Evolutionary conservation across 1,140 invertebrate species (phyloP), one percentile per base, ranked within the genome.

Genomic region (Streblospio benedicti): DNA sequence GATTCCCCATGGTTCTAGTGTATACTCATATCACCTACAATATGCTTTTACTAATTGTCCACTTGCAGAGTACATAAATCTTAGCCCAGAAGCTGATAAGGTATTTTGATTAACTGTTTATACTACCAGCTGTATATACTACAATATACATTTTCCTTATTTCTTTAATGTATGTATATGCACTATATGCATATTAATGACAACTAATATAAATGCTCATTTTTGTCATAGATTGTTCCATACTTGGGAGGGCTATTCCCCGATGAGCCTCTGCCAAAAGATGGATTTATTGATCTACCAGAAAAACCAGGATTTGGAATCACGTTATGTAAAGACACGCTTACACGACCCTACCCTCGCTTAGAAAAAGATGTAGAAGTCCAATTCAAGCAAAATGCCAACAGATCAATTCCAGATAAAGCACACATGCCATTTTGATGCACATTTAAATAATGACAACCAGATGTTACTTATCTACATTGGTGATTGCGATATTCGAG

Each of bases 11-110:
- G 72, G 71, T 6, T 74, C 72, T 18, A 73, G 71, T 43, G 65
- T 74, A 0, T 74, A 73, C 59, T 74, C 72, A 0, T 74, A 74
- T 57, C 72, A 74, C 51, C 69, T 74, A 0, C 72, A 74, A 51
- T 72, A 71, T 50, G 72, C 71, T 16, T 74, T 71, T 59, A 58
- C 58, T 28, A 74, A 74, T 54, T 74, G 71, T 51, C 72, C 72
- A 1, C 27, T 75, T 14, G 71, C 71, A 0, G 73, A 73, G 58
- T 73, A 66, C 60, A 72, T 73, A 52, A 71, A 72, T 54, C 49
- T 75, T 5, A 72, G 71, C 43, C 67, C 69, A 16, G 64, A 69
- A 20, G 70, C 67, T 0, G 71, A 71, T 53, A 60, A 64, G 30
- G 68, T n/a, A n/a, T n/a, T n/a, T n/a, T n/a, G n/a, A n/a, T n/a